phyloP scores from a whole-genome alignment of 2,888 invertebrate species.

The Megastigmus dorsalis region DNA sequence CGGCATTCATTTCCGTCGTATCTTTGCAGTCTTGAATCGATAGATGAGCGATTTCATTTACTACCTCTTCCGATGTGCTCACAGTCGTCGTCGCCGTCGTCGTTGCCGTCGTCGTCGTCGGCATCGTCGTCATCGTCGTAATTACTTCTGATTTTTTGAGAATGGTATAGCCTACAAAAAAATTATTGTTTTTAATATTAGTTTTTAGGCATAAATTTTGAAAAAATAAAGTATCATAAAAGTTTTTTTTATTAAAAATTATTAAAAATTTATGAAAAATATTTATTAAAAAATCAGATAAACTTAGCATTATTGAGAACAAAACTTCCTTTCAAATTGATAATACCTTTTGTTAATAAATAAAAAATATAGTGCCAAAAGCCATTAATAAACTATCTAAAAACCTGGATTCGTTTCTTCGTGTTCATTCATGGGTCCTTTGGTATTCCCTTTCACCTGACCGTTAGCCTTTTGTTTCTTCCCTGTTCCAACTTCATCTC shows the following conservation, averaged over 20 bases:
- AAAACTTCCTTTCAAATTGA: neutral
- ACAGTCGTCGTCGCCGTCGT: constrained; percentile 27
- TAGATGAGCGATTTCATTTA: constrained; percentile 65
- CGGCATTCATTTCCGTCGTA: constrained; percentile 62
- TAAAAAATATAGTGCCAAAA: neutral
- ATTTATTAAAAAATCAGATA: neutral
- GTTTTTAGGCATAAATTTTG: neutral
- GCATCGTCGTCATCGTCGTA: constrained; percentile 22
- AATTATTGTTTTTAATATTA: neutral
- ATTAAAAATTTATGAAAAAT: neutral
- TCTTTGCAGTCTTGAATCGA: constrained; percentile 70
- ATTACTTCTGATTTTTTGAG: constrained; percentile 63
- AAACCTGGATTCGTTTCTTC: constrained; percentile 51
- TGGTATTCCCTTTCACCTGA: constrained; percentile 48
- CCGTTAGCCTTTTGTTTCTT: constrained; percentile 56
- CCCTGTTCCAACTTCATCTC: constrained; percentile 41
- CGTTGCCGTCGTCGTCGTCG: constrained; percentile 35
- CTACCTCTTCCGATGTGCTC: constrained; percentile 60
- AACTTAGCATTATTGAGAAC: no score
- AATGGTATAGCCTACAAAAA: constrained; percentile 66
- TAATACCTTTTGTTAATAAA: neutral
- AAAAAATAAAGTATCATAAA: neutral
- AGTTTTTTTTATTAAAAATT: neutral
- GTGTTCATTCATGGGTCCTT: constrained; percentile 30
- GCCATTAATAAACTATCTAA: neutral